Conservation (phyloP, 1,140 invertebrate species). For the Proctacanthus coquilletti region DNA sequence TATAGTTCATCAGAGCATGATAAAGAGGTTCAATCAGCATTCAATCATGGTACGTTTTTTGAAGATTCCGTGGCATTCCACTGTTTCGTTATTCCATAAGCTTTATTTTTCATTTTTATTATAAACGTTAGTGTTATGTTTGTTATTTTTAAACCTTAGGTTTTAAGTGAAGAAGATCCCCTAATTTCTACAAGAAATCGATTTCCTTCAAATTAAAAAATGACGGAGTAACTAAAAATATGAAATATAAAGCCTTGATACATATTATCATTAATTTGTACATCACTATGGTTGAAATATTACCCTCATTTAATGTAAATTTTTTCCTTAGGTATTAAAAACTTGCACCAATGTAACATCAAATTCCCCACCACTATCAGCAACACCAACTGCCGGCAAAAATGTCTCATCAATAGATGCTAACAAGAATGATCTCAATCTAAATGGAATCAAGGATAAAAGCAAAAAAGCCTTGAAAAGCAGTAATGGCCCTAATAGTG, state of each 20-base stretch:
- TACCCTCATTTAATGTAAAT: slow-evolving; percentile 3
- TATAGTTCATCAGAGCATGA: slow-evolving; percentile 81
- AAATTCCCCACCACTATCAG: too few species aligned
- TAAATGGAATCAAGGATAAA: slow-evolving; percentile 8
- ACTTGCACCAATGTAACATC: slow-evolving; percentile 39
- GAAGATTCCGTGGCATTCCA: neutral
- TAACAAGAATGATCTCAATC: slow-evolving; percentile 17
- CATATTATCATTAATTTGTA: too few species aligned
- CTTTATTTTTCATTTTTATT: neutral
- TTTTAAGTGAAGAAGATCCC: neutral
- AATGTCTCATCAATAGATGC: too few species aligned
- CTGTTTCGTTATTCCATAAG: neutral
- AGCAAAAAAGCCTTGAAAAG: slow-evolving; percentile 9
- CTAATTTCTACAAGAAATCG: too few species aligned
- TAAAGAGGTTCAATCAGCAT: slow-evolving; percentile 92
- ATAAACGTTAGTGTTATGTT: neutral
- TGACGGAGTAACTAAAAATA: too few species aligned
- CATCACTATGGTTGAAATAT: neutral
- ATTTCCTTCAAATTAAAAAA: too few species aligned
- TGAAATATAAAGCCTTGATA: too few species aligned
- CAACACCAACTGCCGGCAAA: too few species aligned
- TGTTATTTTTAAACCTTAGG: too few species aligned
- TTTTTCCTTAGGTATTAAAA: slow-evolving; percentile 49
- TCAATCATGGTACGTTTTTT: slow-evolving; percentile 63
- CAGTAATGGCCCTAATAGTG: slow-evolving; percentile 5